Evolutionary conservation across 2,113 vertebrate genomes (phyloP), one percentile per base, ranked within the genome.

Genomic region (Pomatostomus ruficeps): DNA sequence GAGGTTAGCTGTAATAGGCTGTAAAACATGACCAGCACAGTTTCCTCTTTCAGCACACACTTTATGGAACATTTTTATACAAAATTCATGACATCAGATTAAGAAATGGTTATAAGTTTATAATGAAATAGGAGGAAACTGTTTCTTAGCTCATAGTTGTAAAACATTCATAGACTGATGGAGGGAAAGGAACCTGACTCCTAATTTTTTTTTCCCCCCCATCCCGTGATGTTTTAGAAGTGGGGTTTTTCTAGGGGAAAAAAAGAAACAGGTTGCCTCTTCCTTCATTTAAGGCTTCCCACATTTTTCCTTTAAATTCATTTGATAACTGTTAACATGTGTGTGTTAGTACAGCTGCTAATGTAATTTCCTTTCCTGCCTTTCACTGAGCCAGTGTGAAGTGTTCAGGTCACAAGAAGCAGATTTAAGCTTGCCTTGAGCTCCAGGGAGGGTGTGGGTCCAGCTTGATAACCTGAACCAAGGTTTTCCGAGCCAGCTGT

Each of bases 281-380:
- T 68, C 8, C 5, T 15, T 61, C 18, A 5, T 42, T 52, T 42
- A 68, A 52, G 20, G 3, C 9, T 65, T 35, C 16, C 29, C 24
- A 11, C 8, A 17, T 29, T 35, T 57, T 74, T 57, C 12, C 10
- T 48, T n/a, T 9, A 16, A 74, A 35, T 25, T 29, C 0, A 20
- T 55, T 55, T n/a, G 15, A 2, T 35, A 12, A 25, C 24, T n/a
- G 10, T 52, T 67, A 24, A 26, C 0, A 1, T 2, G 5, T 31
- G 11, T 48, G 14, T 76, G 10, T 66, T 36, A 31, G 19, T 38
- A 55, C 5, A 38, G 35, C 19, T 35, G 36, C 6, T 25, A 31
- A 1, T 65, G 28, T 52, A 12, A 23, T 40, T 75, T 79, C 14
- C 16, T 16, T 40, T 20, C 4, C 14, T 40, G 0, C 40, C 11